These are phyloP conservation scores for Meles meles DNA, from an alignment of 2,113 vertebrate species.

Conservation along the genomic window DNA sequence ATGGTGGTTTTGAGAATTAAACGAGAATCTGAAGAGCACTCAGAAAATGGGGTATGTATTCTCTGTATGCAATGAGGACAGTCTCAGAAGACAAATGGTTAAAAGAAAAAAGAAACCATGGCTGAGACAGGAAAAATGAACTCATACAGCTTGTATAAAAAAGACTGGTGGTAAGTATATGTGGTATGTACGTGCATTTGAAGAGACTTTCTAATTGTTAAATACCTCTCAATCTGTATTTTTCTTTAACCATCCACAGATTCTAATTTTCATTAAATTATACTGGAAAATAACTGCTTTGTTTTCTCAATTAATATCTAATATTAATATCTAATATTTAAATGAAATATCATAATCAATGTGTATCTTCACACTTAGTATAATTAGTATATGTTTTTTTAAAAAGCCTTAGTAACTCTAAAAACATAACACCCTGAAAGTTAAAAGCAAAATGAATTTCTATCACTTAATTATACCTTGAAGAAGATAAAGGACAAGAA, in stretches of 20 bases:
- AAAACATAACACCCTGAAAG: conserved; percentile 7
- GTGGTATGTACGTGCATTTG: neutral
- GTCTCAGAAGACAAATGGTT: neutral
- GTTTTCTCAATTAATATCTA: too few relatives aligned
- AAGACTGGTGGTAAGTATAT: neutral
- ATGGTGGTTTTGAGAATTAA: neutral
- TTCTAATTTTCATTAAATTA: conserved; percentile 34
- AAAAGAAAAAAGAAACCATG: neutral
- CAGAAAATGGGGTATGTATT: neutral
- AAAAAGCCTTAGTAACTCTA: conserved; percentile 25
- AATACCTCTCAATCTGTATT: conserved; percentile 3
- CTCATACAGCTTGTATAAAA: neutral
- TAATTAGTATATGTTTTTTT: neutral
- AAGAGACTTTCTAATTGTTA: neutral
- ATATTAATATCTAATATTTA: too few relatives aligned
- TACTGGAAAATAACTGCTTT: neutral
- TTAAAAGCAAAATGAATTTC: conserved; percentile 56
- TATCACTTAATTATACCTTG: conserved; percentile 87
- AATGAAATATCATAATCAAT: neutral
- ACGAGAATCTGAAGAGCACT: neutral
- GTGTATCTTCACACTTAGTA: neutral
- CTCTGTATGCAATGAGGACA: neutral
- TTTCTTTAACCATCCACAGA: neutral
- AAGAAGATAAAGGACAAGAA: conserved; percentile 95
- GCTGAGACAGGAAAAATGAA: conserved; percentile 4